Evolutionary conservation across 2,113 vertebrate species (phyloP).

Genomic region (Pachycephala philippinensis): DNA sequence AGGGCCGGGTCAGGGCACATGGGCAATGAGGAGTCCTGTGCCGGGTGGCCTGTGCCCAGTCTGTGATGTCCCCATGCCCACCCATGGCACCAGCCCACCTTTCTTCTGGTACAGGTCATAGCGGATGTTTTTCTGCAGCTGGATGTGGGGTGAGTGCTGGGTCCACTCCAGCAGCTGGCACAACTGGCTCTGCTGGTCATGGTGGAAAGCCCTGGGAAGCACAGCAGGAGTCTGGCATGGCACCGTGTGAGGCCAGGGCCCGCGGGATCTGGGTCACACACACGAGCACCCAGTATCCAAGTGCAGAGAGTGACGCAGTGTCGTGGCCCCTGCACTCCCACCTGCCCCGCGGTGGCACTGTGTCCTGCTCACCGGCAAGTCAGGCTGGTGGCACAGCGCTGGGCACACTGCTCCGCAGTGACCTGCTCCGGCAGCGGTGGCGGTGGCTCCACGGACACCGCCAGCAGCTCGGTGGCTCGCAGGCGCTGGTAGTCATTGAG

Average conservation of each 20-base stretch:
- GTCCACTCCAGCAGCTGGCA: conserved; percentile 92
- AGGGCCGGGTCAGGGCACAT: rapidly evolving
- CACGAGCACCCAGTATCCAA: not conserved
- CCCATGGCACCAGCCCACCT: conserved; percentile 61
- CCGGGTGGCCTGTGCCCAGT: rapidly evolving
- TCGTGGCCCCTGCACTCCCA: not conserved
- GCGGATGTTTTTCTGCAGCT: conserved; percentile 84
- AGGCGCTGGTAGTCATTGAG: conserved; percentile 93
- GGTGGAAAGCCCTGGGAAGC: conserved; percentile 85
- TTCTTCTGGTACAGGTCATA: conserved; percentile 96
- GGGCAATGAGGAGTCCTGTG: not conserved
- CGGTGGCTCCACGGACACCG: not conserved
- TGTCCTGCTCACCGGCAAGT: conserved; percentile 80
- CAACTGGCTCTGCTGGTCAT: conserved; percentile 74
- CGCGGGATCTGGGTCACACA: rapidly evolving
- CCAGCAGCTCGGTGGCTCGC: conserved; percentile 81
- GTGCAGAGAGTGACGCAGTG: not conserved
- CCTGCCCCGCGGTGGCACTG: rapidly evolving
- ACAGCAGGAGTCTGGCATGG: rapidly evolving
- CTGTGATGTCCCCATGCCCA: not conserved
- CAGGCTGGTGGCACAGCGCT: conserved; percentile 72
- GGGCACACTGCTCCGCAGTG: conserved; percentile 83
- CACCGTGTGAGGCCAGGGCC: not conserved
- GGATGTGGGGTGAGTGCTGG: conserved; percentile 72
- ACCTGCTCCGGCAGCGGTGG: not conserved